Evolutionary conservation across 2,113 vertebrate species (phyloP).

Genomic region (Pteruthius melanotis): DNA sequence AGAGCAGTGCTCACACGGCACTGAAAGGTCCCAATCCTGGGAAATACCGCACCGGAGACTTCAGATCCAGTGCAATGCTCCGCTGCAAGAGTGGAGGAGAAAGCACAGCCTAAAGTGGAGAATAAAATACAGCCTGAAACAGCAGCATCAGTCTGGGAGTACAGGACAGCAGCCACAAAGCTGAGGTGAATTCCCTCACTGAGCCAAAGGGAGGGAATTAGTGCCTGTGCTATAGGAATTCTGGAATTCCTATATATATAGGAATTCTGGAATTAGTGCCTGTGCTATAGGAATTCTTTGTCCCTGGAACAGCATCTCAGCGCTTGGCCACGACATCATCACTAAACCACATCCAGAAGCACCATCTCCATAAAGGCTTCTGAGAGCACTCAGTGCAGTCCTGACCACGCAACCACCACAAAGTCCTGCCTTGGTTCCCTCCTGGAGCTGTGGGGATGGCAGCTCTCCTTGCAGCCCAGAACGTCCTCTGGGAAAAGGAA

Average conservation of each 20-base stretch:
- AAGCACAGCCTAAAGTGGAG: not conserved
- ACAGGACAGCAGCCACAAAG: not conserved
- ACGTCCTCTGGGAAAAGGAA: not conserved
- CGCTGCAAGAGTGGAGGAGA: not conserved
- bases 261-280: not conserved
- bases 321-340: not conserved
- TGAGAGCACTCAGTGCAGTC: not conserved
- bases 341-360: not conserved
- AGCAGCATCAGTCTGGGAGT: not conserved
- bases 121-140: not conserved
- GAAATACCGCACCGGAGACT: accelerated
- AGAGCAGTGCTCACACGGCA: accelerated
- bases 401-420: accelerated
- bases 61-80: not conserved
- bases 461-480: not conserved
- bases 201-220: not conserved
- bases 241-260: not conserved
- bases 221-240: not conserved
- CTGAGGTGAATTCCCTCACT: not conserved
- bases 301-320: not conserved
- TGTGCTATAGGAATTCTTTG: not conserved
- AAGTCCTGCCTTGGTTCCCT: not conserved
- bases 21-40: not conserved
- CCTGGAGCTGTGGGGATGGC: not conserved
- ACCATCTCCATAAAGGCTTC: not conserved